Evolutionary conservation across 2,113 vertebrate genomes (phyloP).

Genomic region (Zingel zingel): DNA sequence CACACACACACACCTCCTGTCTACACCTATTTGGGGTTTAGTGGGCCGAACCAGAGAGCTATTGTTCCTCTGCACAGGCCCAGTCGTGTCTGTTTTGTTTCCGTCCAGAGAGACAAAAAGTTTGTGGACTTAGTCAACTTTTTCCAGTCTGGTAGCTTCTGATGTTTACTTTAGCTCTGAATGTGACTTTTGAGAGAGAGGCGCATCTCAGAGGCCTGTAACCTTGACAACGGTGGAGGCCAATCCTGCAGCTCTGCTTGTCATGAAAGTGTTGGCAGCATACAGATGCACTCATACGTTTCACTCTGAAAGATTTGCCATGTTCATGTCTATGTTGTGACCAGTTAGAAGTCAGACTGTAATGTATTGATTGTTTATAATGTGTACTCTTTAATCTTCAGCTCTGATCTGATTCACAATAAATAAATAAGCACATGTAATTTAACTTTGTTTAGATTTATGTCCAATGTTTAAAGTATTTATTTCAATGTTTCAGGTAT

Average conservation of each 20-base stretch:
- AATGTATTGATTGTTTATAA: slow-evolving; percentile 8
- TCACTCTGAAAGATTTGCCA: slow-evolving; percentile 48
- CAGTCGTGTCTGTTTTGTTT: slow-evolving; percentile 70
- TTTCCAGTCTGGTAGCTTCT: slow-evolving; percentile 84
- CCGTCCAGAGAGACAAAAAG: slow-evolving; percentile 68
- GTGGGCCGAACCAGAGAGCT: slow-evolving; percentile 7
- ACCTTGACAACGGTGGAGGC: slow-evolving; percentile 68
- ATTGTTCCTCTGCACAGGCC: slow-evolving; percentile 54
- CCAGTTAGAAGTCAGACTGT: slow-evolving; percentile 1
- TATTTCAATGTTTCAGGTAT: slow-evolving; percentile 72
- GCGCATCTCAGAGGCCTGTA: slow-evolving; percentile 68
- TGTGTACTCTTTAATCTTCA: not conserved
- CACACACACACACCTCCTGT: not conserved
- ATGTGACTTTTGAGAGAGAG: slow-evolving; percentile 80
- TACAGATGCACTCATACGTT: slow-evolving; percentile 61
- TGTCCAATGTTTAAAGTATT: not conserved
- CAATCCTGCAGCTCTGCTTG: slow-evolving; percentile 39
- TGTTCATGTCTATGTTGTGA: slow-evolving; percentile 39
- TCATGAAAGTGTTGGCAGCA: slow-evolving; percentile 65
- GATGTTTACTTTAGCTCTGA: slow-evolving; percentile 82
- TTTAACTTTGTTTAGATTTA: not conserved
- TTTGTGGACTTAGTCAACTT: slow-evolving; percentile 83
- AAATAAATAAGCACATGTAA: not conserved
- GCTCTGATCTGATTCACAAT: not conserved
- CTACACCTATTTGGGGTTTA: slow-evolving; percentile 27